Evolutionary conservation across 2,888 invertebrate species (phyloP), one percentile per base, ranked within the genome.

Genomic region (Lasioglossum marginatum): DNA sequence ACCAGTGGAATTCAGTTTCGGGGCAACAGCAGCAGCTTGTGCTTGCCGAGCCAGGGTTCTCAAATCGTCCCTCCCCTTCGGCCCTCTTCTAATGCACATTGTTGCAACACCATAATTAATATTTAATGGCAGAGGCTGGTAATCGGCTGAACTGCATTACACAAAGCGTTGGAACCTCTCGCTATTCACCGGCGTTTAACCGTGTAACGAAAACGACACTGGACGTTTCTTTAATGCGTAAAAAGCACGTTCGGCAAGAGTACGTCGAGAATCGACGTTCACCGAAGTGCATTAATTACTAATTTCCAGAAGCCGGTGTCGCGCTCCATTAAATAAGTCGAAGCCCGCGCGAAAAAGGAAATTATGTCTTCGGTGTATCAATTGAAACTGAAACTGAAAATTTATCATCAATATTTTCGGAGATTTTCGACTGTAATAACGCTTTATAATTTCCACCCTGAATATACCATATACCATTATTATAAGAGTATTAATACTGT

Each of bases 81-180:
- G 37, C 14, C 3, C 2, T 12, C 31, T 5, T 57, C 16, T 83
- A 82, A 82, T 82, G 87, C 72, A 84, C 78, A 57, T 83, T 85
- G 85, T 82, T 91, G 85, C 81, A 73, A 73, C 63, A 60, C 34
- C 73, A 77, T 89, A 91, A 90, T 90, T 91, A 90, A 88, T 89
- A 90, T 87, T 91, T 91, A 91, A 90, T 89, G 87, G 79, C 79
- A 73, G 77, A 82, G 84, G 66, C 84, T 48, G 80, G 75, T 90
- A 90, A 90, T 90, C 91, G 89, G 89, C 91, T 91, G 83, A 91
- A 85, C 86, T 89, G 76, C 83, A 83, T 91, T 86, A 82, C 82
- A 81, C 66, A 81, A 87, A 82, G 86, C 84, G 82, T 87, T 86
- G 84, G 12, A 63, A 75, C 52, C 72, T 60, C 77, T 48, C 68